A percentile compares a stretch with the other conserved stretches of the same genome.
These are phyloP conservation scores for Lasioglossum malachurum DNA, from an alignment of 2,888 invertebrate species.

Conservation along the genomic window DNA sequence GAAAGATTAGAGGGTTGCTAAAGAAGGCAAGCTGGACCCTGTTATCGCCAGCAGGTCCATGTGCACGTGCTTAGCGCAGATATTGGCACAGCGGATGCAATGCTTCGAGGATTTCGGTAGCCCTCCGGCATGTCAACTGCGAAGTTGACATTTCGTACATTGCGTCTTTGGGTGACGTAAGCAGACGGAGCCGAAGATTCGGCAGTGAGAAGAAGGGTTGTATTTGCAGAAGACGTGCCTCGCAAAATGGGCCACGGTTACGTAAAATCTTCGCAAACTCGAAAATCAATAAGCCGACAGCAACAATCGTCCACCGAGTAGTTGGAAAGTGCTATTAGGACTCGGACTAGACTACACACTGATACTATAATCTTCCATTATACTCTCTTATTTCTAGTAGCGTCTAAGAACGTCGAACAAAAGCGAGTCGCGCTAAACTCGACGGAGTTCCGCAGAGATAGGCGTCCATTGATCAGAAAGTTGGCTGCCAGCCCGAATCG, in stretches of 20 bases:
- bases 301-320: neutral
- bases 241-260: slow-evolving; percentile 41
- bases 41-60: neutral
- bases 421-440: neutral
- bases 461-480: slow-evolving; percentile 38
- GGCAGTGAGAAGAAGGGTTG: slow-evolving; percentile 17
- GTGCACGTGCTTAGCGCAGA: slow-evolving; percentile 29
- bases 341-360: neutral
- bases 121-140: slow-evolving; percentile 19
- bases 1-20: neutral
- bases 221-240: slow-evolving; percentile 24
- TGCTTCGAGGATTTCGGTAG: slow-evolving; percentile 18
- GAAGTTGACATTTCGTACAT: slow-evolving; percentile 35
- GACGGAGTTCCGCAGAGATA: slow-evolving; percentile 21
- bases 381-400: neutral
- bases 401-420: slow-evolving; percentile 1
- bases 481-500: slow-evolving; percentile 12
- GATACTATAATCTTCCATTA: slow-evolving; percentile 13
- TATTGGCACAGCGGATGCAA: slow-evolving; percentile 35
- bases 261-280: slow-evolving; percentile 47
- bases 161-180: slow-evolving; percentile 33
- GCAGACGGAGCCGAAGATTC: slow-evolving; percentile 20
- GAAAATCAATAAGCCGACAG: slow-evolving; percentile 32
- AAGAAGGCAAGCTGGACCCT: neutral
- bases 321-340: neutral